Percentiles rank a stretch among this genome's conserved stretches.
phyloP scores from a whole-genome alignment of 2,888 invertebrate genomes.

The Eumerus sabulonum region DNA sequence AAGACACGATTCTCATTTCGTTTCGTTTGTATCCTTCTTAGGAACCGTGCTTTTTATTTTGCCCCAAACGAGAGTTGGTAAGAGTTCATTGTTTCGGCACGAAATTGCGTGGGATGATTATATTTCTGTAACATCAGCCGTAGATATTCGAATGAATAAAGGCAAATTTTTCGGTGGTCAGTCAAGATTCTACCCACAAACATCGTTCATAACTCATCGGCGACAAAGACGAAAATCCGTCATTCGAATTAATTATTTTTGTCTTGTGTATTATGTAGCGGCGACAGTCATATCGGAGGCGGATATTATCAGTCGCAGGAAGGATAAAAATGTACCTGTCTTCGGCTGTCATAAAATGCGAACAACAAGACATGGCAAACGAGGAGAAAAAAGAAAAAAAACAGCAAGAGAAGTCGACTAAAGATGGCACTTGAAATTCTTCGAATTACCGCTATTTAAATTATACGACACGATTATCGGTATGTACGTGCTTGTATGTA shows the following conservation, averaged over 20 bases:
- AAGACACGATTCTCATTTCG: conserved; percentile 75
- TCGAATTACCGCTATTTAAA: conserved; percentile 56
- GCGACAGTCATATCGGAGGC: background rate
- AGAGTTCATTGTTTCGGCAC: conserved; percentile 50
- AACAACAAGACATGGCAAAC: conserved; percentile 1
- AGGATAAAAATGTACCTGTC: background rate
- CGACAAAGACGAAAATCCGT: conserved; percentile 17
- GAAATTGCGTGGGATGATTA: conserved; percentile 60
- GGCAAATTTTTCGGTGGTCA: conserved; percentile 11
- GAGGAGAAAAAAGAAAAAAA: conserved; percentile 29
- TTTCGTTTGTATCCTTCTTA: conserved; percentile 10
- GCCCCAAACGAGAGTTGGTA: conserved; percentile 4
- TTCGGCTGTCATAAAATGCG: background rate
- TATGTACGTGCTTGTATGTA: too few species aligned
- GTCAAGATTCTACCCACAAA: conserved; percentile 2
- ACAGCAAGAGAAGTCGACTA: conserved; percentile 52
- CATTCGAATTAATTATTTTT: conserved; percentile 37
- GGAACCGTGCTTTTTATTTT: background rate
- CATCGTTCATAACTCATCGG: too few species aligned
- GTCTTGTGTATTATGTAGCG: background rate
- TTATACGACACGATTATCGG: conserved; percentile 57
- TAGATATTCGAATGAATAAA: conserved; percentile 1
- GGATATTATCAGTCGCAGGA: background rate
- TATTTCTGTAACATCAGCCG: conserved; percentile 28
- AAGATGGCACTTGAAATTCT: conserved; percentile 60